Percentiles rank a stretch among this genome's conserved stretches.
These are phyloP conservation scores for Holacanthella duospinosa DNA, from an alignment of 2,888 invertebrate species.

Conservation along the genomic window DNA sequence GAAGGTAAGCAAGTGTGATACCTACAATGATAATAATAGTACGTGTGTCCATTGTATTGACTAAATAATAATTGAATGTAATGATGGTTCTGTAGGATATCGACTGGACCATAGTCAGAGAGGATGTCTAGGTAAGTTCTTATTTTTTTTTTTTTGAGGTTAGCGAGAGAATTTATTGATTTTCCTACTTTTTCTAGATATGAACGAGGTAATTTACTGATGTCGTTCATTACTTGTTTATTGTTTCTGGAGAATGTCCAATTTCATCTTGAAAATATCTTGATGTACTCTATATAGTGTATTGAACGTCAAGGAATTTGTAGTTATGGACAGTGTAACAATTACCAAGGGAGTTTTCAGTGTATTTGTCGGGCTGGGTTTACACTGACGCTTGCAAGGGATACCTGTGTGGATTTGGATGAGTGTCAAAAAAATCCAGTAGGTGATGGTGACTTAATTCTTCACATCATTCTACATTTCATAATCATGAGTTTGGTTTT, in stretches of 20 bases:
- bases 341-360: slow-evolving; percentile 48
- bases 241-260: too few species aligned
- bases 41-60: too few species aligned
- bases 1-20: too few species aligned
- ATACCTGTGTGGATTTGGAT: slow-evolving; percentile 69
- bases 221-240: too few species aligned
- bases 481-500: neutral
- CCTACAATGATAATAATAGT: too few species aligned
- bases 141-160: too few species aligned
- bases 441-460: too few species aligned
- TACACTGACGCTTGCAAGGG: slow-evolving; percentile 53
- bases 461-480: too few species aligned
- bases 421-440: slow-evolving; percentile 49
- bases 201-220: slow-evolving; percentile 49
- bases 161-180: too few species aligned
- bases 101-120: slow-evolving; percentile 47
- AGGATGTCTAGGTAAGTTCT: slow-evolving; percentile 45
- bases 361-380: slow-evolving; percentile 55
- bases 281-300: slow-evolving; percentile 47
- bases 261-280: neutral
- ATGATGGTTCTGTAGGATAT: too few species aligned
- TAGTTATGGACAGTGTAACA: slow-evolving; percentile 64
- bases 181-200: too few species aligned
- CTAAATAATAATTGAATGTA: too few species aligned
- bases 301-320: slow-evolving; percentile 56